Evolutionary conservation across 1,140 invertebrate genomes (phyloP).

Genomic region (Bombus huntii): DNA sequence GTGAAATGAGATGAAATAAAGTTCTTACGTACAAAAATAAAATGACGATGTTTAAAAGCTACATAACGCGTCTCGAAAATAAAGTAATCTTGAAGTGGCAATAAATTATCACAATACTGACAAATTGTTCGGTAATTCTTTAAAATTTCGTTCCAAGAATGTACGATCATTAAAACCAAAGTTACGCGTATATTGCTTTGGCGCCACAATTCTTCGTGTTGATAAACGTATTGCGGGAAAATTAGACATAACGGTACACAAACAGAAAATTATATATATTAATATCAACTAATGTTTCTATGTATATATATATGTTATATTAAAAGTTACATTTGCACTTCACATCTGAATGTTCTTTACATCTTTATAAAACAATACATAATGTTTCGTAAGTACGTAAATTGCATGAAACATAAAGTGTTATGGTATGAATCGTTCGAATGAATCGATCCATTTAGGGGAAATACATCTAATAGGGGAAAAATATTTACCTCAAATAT

Average conservation of each 20-base stretch:
- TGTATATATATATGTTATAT: not conserved
- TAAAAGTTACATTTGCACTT: slow-evolving; percentile 8
- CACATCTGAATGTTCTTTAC: not conserved
- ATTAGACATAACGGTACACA: not conserved
- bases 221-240: slow-evolving; percentile 12
- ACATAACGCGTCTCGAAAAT: not conserved
- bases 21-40: slow-evolving; percentile 12
- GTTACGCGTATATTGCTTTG: slow-evolving; percentile 26
- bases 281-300: not conserved
- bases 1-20: slow-evolving; percentile 14
- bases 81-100: not conserved
- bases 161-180: not conserved
- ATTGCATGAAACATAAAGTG: slow-evolving; percentile 8
- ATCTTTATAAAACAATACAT: not conserved
- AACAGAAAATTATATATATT: not conserved
- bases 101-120: not conserved
- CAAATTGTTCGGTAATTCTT: not conserved
- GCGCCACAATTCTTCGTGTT: slow-evolving; percentile 25
- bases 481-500: not conserved
- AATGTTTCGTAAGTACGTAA: slow-evolving; percentile 1
- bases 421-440: not conserved
- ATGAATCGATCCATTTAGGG: not conserved
- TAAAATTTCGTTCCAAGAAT: not conserved
- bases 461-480: not conserved
- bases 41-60: not conserved